Base-by-base conservation (phyloP, 2,888 invertebrate species). In the Microctonus aethiopoides region DNA sequence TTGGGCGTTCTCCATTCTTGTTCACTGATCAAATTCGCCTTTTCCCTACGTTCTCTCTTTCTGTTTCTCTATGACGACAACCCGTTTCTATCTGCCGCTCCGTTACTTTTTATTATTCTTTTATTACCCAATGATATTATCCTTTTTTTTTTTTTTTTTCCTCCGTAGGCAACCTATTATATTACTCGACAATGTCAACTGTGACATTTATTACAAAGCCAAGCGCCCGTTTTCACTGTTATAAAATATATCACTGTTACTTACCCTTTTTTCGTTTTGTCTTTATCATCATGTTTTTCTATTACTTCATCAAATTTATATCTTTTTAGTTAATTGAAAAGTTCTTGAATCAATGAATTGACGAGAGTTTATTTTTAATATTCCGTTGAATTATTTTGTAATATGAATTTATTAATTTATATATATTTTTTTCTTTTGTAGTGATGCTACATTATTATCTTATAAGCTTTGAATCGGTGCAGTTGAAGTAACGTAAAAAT, bases 21-120 rank as follows among this genome's bases (percentile, higher is more conserved):
- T 54, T 54, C 36, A 36, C 22, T 54, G 16, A 32, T 65, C 51
- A 34, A 63, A 51, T 63, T 20, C 10, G 29, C 20, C 52, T 41
- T 26, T 39, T 7, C 9, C 13, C 7, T 39, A 20, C 16, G 57
- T 32, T 57, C 2, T 57, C n/a, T 13, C n/a, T 57, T 57, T 54
- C n/a, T 5, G 29, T 7, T 29, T 61, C 26, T 61, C 41, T 36
- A 24, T 9, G 9, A 46, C 46, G 16, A 46, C 46, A 46, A 46
- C 16, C 46, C 46, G 46, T 16, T 46, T 20, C 9, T n/a, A 46
- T 46, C 16, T 6, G 16, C 16, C 16, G 46, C n/a, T 9, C 16
- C 10, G 16, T 32, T 29, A n/a, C 3, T 59, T 59, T 32, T 32
- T 59, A 32, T 59, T 59, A 4, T 20, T 59, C 29, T 34, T 59